These are phyloP conservation scores for Apteryx mantelli DNA, from an alignment of 2,113 vertebrate species.

Conservation along the genomic window DNA sequence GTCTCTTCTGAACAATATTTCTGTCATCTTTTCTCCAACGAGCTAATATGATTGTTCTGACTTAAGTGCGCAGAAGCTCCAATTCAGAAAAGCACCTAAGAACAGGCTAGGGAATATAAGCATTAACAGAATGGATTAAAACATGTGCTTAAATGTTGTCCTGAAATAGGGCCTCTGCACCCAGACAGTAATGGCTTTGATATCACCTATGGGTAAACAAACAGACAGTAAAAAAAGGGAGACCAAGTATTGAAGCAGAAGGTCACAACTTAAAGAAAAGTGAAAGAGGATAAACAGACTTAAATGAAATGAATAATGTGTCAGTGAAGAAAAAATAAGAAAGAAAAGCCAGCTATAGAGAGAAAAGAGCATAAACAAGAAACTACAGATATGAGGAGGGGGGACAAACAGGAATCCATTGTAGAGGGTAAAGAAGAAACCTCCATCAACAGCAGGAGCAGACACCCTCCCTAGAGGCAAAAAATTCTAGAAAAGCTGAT, in stretches of 20 bases:
- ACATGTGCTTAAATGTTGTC: neutral
- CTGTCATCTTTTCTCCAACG: neutral
- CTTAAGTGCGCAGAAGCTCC: neutral
- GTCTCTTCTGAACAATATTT: neutral
- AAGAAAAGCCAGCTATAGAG: neutral
- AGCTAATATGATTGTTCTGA: neutral
- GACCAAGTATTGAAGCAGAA: neutral
- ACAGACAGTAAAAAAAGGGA: neutral
- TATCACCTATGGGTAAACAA: neutral
- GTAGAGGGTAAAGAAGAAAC: neutral
- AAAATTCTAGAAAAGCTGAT: neutral
- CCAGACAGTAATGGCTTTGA: neutral
- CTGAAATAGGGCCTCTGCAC: neutral
- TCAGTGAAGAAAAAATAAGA: neutral
- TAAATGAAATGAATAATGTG: neutral
- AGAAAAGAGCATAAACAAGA: neutral
- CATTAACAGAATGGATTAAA: neutral
- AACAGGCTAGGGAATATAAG: neutral
- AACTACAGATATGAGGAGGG: neutral
- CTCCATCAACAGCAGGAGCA: neutral
- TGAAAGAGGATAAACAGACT: neutral
- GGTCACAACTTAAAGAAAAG: neutral
- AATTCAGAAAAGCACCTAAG: neutral
- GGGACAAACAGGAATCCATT: accelerated
- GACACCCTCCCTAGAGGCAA: neutral